phyloP scores from a whole-genome alignment of 2,888 invertebrate genomes.

The Electrophaes corylata region DNA sequence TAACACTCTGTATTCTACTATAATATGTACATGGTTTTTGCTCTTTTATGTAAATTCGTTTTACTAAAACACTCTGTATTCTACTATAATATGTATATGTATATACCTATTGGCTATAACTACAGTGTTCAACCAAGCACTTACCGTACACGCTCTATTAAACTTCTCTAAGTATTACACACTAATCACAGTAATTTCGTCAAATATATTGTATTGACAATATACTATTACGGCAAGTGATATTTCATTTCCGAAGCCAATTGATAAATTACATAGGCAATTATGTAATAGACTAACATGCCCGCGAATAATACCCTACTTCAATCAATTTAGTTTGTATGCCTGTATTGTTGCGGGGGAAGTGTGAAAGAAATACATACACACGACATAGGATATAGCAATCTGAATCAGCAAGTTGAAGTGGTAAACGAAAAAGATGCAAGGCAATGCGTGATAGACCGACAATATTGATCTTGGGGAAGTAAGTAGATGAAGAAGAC shows the following conservation, averaged over 20 bases:
- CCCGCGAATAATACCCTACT: slow-evolving; percentile 25
- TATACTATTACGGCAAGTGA: slow-evolving; percentile 17
- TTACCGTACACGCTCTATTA: slow-evolving; percentile 11
- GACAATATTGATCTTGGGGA: no score
- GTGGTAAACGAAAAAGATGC: no score
- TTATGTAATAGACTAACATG: slow-evolving; percentile 28
- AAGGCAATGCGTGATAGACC: no score
- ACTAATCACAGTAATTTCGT: slow-evolving; percentile 23
- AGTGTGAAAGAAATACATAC: no score
- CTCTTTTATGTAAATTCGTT: no score
- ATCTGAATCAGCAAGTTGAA: no score
- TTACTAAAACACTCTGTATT: no score
- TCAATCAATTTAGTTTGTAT: slow-evolving; percentile 23
- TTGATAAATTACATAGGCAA: slow-evolving; percentile 27
- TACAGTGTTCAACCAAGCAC: slow-evolving; percentile 1
- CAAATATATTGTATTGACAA: slow-evolving; percentile 28
- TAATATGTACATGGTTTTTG: no score
- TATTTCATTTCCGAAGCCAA: slow-evolving; percentile 25
- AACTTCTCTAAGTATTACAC: slow-evolving; percentile 12
- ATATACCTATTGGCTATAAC: background rate
- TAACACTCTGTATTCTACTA: no score
- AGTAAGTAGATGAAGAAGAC: no score
- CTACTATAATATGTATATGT: background rate
- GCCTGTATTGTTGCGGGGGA: slow-evolving; percentile 14
- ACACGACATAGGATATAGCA: no score